Percentiles rank a stretch among this genome's conserved stretches.
phyloP scores from a whole-genome alignment of 2,113 vertebrate genomes.

The Tichodroma muraria region DNA sequence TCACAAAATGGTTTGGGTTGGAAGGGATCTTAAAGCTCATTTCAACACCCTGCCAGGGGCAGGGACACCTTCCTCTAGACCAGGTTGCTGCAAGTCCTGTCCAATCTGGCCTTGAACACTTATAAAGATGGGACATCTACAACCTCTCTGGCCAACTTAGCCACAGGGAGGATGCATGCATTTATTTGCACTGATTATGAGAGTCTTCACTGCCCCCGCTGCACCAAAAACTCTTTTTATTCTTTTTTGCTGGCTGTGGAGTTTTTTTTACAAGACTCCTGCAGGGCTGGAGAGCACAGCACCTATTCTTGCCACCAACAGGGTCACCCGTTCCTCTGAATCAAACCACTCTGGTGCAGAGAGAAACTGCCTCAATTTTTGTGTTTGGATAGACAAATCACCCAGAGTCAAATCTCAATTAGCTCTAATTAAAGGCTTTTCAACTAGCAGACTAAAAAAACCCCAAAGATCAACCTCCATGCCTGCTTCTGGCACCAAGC shows the following conservation, averaged over 20 bases:
- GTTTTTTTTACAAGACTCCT: not conserved
- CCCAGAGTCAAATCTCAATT: not conserved
- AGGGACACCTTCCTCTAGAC: not conserved
- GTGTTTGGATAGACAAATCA: not conserved
- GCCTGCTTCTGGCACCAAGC: not conserved
- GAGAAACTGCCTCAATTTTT: not conserved
- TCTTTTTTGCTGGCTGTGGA: not conserved
- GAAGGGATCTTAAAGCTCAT: not conserved
- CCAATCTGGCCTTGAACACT: not conserved
- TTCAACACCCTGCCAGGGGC: not conserved
- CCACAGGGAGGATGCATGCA: rapidly evolving
- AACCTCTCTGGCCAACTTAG: not conserved
- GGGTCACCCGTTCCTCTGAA: rapidly evolving
- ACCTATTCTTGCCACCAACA: rapidly evolving
- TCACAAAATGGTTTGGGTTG: not conserved
- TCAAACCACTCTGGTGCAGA: not conserved
- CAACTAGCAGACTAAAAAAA: not conserved
- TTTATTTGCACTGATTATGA: not conserved
- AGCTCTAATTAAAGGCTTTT: conserved; percentile 1
- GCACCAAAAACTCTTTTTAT: not conserved
- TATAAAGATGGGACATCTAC: not conserved
- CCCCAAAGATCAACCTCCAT: not conserved
- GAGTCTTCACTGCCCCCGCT: not conserved
- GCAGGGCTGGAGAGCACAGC: not conserved
- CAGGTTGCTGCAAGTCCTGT: not conserved